These are phyloP conservation scores for Lethenteron camtschaticum DNA, from an alignment of 2,113 vertebrate genomes.

Conservation along the genomic window DNA sequence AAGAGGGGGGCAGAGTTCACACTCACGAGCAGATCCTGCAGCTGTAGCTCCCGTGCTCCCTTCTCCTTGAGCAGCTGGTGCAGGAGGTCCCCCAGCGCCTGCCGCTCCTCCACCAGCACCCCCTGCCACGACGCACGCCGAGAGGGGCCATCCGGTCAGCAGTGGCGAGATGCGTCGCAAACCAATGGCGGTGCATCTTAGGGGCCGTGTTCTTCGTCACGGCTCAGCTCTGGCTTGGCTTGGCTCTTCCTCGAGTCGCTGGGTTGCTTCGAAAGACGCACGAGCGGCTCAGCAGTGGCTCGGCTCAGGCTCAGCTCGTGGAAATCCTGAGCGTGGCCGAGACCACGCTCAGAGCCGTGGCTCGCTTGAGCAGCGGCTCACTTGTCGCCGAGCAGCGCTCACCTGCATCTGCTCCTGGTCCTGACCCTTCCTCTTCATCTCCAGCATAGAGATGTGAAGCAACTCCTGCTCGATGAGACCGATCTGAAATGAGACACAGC, in stretches of 20 bases:
- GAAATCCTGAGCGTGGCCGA: too few relatives aligned
- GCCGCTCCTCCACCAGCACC: constrained; percentile 41
- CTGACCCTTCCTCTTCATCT: constrained; percentile 76
- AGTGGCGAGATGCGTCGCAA: too few relatives aligned
- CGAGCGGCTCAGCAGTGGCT: constrained; percentile 8
- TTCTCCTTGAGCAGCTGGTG: constrained; percentile 84
- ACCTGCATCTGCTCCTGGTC: constrained; percentile 84
- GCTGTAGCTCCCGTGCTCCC: constrained; percentile 52
- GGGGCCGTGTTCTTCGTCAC: not conserved
- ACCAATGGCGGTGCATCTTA: too few relatives aligned
- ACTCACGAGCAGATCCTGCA: constrained; percentile 52
- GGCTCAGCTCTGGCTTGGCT: fast-evolving
- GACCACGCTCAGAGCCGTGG: too few relatives aligned
- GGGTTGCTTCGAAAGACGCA: too few relatives aligned
- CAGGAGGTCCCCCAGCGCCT: constrained; percentile 35
- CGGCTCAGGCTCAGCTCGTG: constrained; percentile 13
- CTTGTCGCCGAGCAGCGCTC: constrained; percentile 18
- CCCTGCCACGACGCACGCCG: constrained; percentile 30
- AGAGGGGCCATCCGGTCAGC: not conserved
- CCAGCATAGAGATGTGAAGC: constrained; percentile 92
- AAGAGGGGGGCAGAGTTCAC: not conserved
- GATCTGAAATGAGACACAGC: constrained; percentile 64
- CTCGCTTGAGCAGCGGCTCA: too few relatives aligned
- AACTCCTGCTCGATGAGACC: constrained; percentile 91
- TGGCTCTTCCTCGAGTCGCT: constrained; percentile 1